A percentile compares a stretch with the other conserved stretches of the same genome.
phyloP scores from a whole-genome alignment of 2,113 vertebrate genomes.

The Triplophysa rosa region DNA sequence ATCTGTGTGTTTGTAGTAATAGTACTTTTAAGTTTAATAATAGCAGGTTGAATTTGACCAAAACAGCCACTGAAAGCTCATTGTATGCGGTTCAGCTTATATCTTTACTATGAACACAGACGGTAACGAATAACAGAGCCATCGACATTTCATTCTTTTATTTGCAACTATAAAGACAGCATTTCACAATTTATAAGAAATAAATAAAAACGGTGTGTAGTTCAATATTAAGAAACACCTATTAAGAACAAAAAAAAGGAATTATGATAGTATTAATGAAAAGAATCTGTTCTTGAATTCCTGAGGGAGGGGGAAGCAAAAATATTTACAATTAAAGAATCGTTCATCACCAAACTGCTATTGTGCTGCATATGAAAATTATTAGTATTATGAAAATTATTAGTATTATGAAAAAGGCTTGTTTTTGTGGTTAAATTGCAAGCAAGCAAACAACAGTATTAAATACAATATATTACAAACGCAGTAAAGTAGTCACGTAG shows the following conservation, averaged over 20 bases:
- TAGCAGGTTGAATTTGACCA: no score
- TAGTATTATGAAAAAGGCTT: neutral
- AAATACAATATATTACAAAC: conserved; percentile 7
- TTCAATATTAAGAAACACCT: neutral
- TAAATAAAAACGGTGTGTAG: conserved; percentile 35
- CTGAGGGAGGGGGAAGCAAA: neutral
- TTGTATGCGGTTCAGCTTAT: neutral
- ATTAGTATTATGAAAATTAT: neutral
- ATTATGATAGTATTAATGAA: conserved; percentile 3
- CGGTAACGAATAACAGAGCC: neutral
- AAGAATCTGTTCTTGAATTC: neutral
- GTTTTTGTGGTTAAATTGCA: neutral
- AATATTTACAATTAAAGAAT: neutral
- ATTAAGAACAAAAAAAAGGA: neutral
- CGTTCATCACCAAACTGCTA: neutral
- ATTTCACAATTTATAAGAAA: conserved; percentile 36
- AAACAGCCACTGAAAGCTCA: neutral
- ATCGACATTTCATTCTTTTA: conserved; percentile 26
- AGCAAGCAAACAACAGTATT: conserved; percentile 13
- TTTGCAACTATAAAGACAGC: conserved; percentile 31
- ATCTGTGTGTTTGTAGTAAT: no score
- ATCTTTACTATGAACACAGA: neutral
- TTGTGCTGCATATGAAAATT: neutral
- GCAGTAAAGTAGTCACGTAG: conserved; percentile 8
- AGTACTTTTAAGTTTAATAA: no score